Evolutionary conservation across 2,888 invertebrate species (phyloP).

Genomic region (Cotesia congregata): DNA sequence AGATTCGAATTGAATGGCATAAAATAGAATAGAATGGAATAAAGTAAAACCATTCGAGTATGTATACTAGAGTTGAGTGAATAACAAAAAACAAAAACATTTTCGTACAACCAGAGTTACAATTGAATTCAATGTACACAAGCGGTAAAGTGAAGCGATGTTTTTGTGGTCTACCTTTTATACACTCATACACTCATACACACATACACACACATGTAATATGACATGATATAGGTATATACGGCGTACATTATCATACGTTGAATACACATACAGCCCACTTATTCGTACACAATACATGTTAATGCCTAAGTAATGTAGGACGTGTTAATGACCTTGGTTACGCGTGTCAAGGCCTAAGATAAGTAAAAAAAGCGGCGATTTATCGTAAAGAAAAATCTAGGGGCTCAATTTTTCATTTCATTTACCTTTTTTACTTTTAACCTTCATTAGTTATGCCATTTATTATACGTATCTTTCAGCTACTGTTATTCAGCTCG

Average conservation of each 20-base stretch:
- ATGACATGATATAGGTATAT: too few species aligned
- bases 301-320: not conserved
- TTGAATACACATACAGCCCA: not conserved
- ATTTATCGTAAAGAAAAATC: not conserved
- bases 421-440: not conserved
- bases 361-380: not conserved
- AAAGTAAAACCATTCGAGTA: not conserved
- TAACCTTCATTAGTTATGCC: not conserved
- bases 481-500: too few species aligned
- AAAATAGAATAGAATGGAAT: not conserved
- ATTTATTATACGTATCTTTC: not conserved
- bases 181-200: not conserved
- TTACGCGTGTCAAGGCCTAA: not conserved
- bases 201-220: not conserved
- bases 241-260: too few species aligned
- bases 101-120: not conserved
- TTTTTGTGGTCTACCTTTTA: not conserved
- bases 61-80: not conserved
- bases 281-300: too few species aligned
- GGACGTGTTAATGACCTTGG: not conserved
- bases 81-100: not conserved
- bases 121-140: constrained; percentile 1
- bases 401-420: not conserved
- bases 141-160: not conserved
- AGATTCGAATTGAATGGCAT: not conserved